These are phyloP conservation scores for Diplogasteroides magnus DNA, from an alignment of 1,140 invertebrate genomes.

Conservation along the genomic window DNA sequence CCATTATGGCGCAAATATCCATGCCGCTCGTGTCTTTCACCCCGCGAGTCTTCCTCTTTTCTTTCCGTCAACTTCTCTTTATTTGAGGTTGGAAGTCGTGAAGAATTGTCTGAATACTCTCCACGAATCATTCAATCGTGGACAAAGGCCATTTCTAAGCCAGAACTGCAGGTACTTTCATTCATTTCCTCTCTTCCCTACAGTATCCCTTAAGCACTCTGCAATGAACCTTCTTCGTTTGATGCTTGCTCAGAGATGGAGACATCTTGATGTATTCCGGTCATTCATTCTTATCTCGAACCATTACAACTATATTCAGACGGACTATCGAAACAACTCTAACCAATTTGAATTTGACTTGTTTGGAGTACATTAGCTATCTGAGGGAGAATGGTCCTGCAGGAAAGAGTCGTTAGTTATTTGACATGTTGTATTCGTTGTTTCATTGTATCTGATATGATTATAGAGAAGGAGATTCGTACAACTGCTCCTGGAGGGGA, in stretches of 20 bases:
- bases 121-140: slow-evolving; percentile 46
- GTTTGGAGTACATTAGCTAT: not conserved
- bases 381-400: not conserved
- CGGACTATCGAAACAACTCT: not conserved
- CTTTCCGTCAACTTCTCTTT: too few species aligned
- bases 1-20: too few species aligned
- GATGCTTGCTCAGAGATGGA: not conserved
- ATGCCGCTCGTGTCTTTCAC: too few species aligned
- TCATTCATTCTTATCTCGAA: not conserved
- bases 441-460: too few species aligned
- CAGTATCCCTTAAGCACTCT: too few species aligned
- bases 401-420: not conserved
- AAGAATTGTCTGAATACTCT: slow-evolving; percentile 38
- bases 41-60: too few species aligned
- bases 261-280: not conserved
- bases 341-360: not conserved
- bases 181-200: too few species aligned
- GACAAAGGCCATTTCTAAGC: slow-evolving; percentile 18
- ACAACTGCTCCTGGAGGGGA: too few species aligned
- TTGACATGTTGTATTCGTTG: too few species aligned
- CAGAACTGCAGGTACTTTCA: not conserved
- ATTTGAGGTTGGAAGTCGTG: slow-evolving; percentile 26
- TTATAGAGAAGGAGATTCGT: too few species aligned
- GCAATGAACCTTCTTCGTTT: not conserved
- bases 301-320: not conserved